Conservation (phyloP, 2,888 invertebrate genomes). For the Drosophila birchii region DNA sequence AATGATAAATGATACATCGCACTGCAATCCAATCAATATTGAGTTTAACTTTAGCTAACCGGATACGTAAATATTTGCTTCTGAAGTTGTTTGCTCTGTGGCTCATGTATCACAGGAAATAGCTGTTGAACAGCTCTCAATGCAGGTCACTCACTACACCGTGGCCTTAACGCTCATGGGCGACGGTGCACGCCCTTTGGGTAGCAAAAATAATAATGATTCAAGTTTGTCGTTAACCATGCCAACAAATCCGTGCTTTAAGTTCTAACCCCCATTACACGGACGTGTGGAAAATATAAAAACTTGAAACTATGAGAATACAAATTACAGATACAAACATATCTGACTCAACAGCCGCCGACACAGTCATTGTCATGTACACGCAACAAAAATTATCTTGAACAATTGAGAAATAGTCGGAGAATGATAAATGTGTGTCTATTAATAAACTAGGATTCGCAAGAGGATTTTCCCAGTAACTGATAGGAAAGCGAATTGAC, state of each 20-base stretch:
- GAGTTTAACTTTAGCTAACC: slow-evolving; percentile 10
- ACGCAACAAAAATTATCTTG: slow-evolving; percentile 1
- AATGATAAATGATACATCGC: slow-evolving; percentile 8
- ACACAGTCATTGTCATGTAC: slow-evolving; percentile 22
- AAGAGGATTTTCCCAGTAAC: not conserved
- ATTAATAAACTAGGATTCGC: not conserved
- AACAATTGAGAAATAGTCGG: not conserved
- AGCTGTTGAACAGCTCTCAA: slow-evolving; percentile 4
- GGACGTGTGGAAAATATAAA: slow-evolving; percentile 30
- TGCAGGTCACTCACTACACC: slow-evolving; percentile 28
- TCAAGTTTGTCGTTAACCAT: slow-evolving; percentile 35
- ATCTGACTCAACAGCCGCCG: slow-evolving; percentile 5
- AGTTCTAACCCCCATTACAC: slow-evolving; percentile 17
- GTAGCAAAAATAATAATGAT: slow-evolving; percentile 24
- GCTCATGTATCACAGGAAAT: slow-evolving; percentile 29
- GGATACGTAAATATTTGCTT: slow-evolving; percentile 25
- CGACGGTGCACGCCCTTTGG: slow-evolving; percentile 27
- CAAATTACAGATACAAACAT: slow-evolving; percentile 10
- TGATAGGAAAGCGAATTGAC: not conserved
- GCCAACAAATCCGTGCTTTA: slow-evolving; percentile 6
- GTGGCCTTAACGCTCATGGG: slow-evolving; percentile 27
- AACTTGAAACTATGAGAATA: slow-evolving; percentile 16
- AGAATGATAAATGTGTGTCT: not conserved
- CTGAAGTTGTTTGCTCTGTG: slow-evolving; percentile 20
- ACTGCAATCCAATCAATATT: not conserved